A percentile compares a stretch with the other conserved stretches of the same genome.
These are phyloP conservation scores for Pterophyllum scalare DNA, from an alignment of 2,113 vertebrate genomes.

Conservation along the genomic window DNA sequence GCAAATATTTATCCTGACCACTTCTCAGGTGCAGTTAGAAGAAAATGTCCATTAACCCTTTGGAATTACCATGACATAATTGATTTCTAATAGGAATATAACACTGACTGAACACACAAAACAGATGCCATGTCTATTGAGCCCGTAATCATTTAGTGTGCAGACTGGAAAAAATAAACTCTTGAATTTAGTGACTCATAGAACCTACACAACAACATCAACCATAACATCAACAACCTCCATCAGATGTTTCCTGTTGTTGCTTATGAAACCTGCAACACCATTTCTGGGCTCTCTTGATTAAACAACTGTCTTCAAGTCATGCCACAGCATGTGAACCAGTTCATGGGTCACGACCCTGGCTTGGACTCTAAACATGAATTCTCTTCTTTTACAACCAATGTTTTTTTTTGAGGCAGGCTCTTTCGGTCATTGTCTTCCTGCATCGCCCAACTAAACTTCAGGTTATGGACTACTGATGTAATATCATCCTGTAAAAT, in stretches of 20 bases:
- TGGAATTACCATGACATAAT: neutral
- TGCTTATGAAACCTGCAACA: neutral
- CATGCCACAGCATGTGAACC: neutral
- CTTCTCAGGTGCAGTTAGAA: constrained; percentile 29
- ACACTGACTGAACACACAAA: neutral
- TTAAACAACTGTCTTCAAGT: neutral
- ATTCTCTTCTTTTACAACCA: neutral
- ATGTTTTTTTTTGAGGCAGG: too few relatives aligned
- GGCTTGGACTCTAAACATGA: neutral
- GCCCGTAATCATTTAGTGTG: neutral
- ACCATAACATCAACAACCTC: neutral
- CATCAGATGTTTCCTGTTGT: constrained; percentile 13
- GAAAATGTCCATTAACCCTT: neutral
- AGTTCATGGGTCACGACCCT: neutral
- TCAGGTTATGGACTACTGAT: too few relatives aligned
- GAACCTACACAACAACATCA: accelerated
- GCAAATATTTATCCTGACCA: constrained; percentile 63
- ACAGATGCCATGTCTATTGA: neutral
- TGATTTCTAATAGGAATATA: neutral
- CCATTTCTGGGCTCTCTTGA: neutral
- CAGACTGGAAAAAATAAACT: neutral
- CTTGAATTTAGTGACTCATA: neutral
- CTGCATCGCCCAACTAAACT: too few relatives aligned
- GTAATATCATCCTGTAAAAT: too few relatives aligned
- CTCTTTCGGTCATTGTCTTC: too few relatives aligned